Evolutionary conservation across 2,113 vertebrate genomes (phyloP).

Genomic region (Notiomystis cincta): DNA sequence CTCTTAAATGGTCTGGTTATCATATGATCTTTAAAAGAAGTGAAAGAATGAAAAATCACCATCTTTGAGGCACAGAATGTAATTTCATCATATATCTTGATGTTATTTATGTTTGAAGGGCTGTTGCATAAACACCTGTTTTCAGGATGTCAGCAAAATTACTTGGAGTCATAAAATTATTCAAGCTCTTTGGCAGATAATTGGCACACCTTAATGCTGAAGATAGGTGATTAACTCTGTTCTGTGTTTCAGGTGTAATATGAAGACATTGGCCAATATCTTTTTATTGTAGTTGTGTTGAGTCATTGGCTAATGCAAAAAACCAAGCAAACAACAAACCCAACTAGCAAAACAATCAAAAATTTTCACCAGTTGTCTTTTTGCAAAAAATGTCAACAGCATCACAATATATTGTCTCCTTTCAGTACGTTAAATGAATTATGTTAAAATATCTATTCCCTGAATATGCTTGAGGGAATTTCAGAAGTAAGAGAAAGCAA

Average conservation of each 20-base stretch:
- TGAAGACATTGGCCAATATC: background rate
- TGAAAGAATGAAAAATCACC: background rate
- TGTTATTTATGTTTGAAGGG: background rate
- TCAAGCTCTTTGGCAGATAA: background rate
- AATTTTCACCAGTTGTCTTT: accelerated
- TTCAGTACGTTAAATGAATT: background rate
- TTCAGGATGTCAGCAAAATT: background rate
- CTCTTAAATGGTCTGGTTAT: background rate
- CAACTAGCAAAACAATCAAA: background rate
- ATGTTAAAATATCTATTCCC: background rate
- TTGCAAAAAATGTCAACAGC: background rate
- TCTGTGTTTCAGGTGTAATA: background rate
- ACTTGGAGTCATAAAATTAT: background rate
- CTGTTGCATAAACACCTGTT: background rate
- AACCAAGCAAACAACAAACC: background rate
- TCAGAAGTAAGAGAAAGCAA: background rate
- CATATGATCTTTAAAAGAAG: background rate
- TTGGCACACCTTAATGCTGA: background rate
- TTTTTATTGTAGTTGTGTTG: background rate
- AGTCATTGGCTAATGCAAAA: background rate
- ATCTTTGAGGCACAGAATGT: background rate
- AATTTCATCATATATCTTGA: background rate
- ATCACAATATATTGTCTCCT: background rate
- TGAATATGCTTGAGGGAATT: background rate
- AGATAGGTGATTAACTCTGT: background rate